Conservation (phyloP, 2,888 invertebrate species). For the Drosophila mimica region DNA sequence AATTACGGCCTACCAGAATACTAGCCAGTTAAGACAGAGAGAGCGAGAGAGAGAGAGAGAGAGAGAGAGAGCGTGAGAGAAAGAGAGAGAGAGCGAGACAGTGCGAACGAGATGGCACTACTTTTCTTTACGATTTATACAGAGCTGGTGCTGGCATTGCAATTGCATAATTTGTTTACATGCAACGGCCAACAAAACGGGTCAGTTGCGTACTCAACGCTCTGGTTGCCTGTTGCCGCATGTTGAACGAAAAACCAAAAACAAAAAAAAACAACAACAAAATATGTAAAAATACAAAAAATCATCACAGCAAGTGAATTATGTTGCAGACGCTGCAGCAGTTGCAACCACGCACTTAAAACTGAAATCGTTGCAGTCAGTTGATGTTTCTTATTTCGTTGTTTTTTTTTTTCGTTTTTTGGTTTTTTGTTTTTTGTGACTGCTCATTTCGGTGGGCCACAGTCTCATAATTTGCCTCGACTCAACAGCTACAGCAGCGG, state of each 20-base stretch:
- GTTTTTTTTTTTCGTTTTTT: constrained; percentile 10
- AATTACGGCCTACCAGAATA: constrained; percentile 61
- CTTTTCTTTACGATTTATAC: constrained; percentile 45
- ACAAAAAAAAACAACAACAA: constrained; percentile 17
- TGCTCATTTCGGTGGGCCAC: constrained; percentile 48
- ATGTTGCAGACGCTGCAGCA: constrained; percentile 57
- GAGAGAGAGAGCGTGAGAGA: neutral
- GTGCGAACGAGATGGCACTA: constrained; percentile 15
- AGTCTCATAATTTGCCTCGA: constrained; percentile 61
- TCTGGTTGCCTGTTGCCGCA: constrained; percentile 40
- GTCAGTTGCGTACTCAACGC: constrained; percentile 68
- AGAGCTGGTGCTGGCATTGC: constrained; percentile 52
- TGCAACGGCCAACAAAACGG: constrained; percentile 71
- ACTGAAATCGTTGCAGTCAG: constrained; percentile 50
- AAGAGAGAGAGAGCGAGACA: neutral
- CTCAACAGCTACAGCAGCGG: constrained; percentile 23
- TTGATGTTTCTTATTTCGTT: constrained; percentile 48
- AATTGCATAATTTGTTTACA: constrained; percentile 80
- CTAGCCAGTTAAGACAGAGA: constrained; percentile 7
- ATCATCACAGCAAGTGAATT: constrained; percentile 68
- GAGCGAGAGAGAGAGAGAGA: neutral
- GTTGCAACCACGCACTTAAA: constrained; percentile 54
- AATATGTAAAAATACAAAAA: constrained; percentile 22
- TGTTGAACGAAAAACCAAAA: constrained; percentile 55
- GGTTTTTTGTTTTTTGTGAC: constrained; percentile 1